Base-by-base conservation (phyloP, 2,113 vertebrate species). In the Puntigrus tetrazona region DNA sequence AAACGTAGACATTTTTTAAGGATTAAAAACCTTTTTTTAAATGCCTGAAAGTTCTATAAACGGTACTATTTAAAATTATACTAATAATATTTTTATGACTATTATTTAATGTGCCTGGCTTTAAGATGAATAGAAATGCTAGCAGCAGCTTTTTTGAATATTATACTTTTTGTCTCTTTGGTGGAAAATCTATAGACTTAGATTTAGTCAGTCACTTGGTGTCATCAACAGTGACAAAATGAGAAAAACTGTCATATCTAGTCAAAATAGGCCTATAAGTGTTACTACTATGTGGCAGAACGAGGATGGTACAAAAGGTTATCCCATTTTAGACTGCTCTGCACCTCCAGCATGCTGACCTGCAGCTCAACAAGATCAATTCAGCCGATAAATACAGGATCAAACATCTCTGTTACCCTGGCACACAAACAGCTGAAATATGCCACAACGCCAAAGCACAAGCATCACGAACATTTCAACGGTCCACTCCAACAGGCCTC, bases 291-390 rank as follows among this genome's bases (percentile, higher is more conserved):
- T 57, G 52, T 7, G 7, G 73, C 22, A 47, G 83, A 77, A 61
- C 70, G 47, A 38, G 18, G 59, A 27, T 20, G 7, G 2, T 50
- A 31, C 38, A 13, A 43, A 73, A n/a, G 41, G 41, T 13, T 45
- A 45, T 27, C 70, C 8, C 45, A 52, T 50, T 50, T 31, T 75
- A 50, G 45, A 52, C 16, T 11, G 73, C 27, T 52, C 45, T 75
- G 45, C 18, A 47, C 43, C 50, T 88, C 88, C 89, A 91, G 89
- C 20, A 72, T 61, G 90, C 90, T 93, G 82, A 88, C 87, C 89
- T 84, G 87, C 63, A 65, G 79, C 29, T 55, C 36, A 81, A 45
- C 25, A 61, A 29, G 73, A 81, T 79, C 70, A 80, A 69, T 50
- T 34, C 34, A 84, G 36, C 47, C 27, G 22, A 20, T 16, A 45